phyloP scores from a whole-genome alignment of 2,888 invertebrate species.

The Eristalinus sepulchralis region DNA sequence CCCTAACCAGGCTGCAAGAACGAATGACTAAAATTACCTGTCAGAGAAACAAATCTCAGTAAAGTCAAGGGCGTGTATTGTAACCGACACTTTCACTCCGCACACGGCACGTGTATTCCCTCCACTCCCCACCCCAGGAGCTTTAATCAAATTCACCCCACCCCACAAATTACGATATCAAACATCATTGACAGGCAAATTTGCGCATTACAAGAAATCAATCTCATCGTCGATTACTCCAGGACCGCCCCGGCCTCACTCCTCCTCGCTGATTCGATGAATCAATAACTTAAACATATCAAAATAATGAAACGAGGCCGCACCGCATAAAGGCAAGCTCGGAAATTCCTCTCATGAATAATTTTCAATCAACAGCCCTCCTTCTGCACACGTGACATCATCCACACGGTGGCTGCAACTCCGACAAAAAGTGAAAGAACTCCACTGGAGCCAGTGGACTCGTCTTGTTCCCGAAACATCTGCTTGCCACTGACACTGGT shows the following conservation, averaged over 20 bases:
- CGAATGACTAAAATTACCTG: not conserved
- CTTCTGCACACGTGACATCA: too few species aligned
- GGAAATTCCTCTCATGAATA: slow-evolving; percentile 13
- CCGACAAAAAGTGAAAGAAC: not conserved
- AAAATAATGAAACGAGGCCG: not conserved
- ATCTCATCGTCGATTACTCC: slow-evolving; percentile 13
- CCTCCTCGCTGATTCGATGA: not conserved
- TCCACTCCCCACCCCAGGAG: not conserved
- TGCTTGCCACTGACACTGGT: not conserved
- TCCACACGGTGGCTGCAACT: too few species aligned
- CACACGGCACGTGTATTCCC: too few species aligned
- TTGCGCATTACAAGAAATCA: slow-evolving; percentile 18
- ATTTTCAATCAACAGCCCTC: slow-evolving; percentile 13
- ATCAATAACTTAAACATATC: not conserved
- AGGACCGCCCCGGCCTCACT: not conserved
- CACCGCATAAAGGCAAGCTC: not conserved
- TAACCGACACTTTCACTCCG: not conserved
- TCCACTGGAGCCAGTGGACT: not conserved
- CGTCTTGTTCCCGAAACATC: not conserved
- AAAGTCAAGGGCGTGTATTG: not conserved
- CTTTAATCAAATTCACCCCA: not conserved
- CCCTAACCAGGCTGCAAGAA: not conserved
- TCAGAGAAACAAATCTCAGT: not conserved
- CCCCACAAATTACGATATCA: slow-evolving; percentile 1
- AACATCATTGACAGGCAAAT: slow-evolving; percentile 1